phyloP scores from a whole-genome alignment of 2,888 invertebrate species.

The Clistopyga incitator region DNA sequence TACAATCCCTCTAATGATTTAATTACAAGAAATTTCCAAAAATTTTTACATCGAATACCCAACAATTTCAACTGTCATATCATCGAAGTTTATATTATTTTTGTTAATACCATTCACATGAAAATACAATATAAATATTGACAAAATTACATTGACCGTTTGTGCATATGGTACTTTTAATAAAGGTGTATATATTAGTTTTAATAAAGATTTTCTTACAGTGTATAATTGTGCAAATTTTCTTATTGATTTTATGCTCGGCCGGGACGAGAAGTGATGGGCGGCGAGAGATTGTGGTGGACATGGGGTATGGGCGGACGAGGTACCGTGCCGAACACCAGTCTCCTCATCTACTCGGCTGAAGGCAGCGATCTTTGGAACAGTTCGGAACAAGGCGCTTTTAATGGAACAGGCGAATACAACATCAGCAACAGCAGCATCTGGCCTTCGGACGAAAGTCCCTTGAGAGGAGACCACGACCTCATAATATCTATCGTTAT shows the following conservation, averaged over 20 bases:
- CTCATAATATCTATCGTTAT: slow-evolving; percentile 73
- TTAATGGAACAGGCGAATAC: slow-evolving; percentile 70
- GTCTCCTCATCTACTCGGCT: slow-evolving; percentile 69
- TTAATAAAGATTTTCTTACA: no score
- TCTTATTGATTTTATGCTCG: slow-evolving; percentile 28
- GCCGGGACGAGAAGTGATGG: slow-evolving; percentile 73
- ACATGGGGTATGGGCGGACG: slow-evolving; percentile 75
- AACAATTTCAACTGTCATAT: no score
- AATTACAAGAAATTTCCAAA: no score
- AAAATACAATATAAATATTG: no score
- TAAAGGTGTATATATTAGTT: no score
- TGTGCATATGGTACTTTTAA: no score
- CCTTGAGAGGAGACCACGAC: slow-evolving; percentile 69
- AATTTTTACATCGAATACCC: no score
- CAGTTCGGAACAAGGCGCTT: slow-evolving; percentile 71
- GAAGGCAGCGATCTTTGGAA: slow-evolving; percentile 69
- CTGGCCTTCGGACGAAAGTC: slow-evolving; percentile 53
- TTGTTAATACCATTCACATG: no score
- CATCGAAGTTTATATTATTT: no score
- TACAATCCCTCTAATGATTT: no score
- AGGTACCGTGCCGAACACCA: slow-evolving; percentile 72
- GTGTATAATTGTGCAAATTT: background rate
- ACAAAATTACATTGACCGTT: no score
- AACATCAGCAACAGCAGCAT: slow-evolving; percentile 26
- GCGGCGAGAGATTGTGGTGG: slow-evolving; percentile 78